Evolutionary conservation across 2,888 invertebrate species (phyloP), one percentile per base, ranked within the genome.

Genomic region (Drosophila anomalata): DNA sequence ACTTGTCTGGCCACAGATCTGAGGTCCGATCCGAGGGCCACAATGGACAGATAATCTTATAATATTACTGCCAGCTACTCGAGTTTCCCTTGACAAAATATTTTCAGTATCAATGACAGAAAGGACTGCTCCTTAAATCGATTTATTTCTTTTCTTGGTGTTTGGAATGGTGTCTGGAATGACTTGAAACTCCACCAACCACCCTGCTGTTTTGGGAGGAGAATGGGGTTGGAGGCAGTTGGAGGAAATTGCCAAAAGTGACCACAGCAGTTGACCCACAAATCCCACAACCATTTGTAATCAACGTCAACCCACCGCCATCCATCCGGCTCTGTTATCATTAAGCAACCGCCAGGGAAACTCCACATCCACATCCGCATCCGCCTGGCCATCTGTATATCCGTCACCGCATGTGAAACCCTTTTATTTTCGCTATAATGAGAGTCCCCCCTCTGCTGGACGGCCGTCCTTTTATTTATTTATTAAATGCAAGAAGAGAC

Each of bases 171-270:
- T 17, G 1, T 17, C 1, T 17, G 17, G 11, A 12, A 8, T 33
- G 12, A 20, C 46, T 36, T 11, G 14, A 29, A 52, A 56, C 50
- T 50, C 57, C 57, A 48, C 22, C 22, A 22, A 17, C n/a, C 46
- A 42, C 39, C 61, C 46, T 52, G 53, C 56, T 56, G 12, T 22
- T 22, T 22, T 17, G 7, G 9, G 12, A n/a, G 22, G 6, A 22
- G n/a, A n/a, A 22, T 24, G 29, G 66, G 69, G 82, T 41, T 81
- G 79, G 68, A 67, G 69, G 73, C 70, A 77, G 79, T 88, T 84
- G 79, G 58, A 68, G 80, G 74, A 86, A 81, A 88, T 87, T 87
- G 78, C 79, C 87, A 86, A 81, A 88, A 89, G 81, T 87, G 89
- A 88, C 87, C 88, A 84, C 76, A 83, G 75, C 78, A 78, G 67